Evolutionary conservation across 1,140 invertebrate genomes (phyloP), one percentile per base, ranked within the genome.

Genomic region (Ceratitis capitata): DNA sequence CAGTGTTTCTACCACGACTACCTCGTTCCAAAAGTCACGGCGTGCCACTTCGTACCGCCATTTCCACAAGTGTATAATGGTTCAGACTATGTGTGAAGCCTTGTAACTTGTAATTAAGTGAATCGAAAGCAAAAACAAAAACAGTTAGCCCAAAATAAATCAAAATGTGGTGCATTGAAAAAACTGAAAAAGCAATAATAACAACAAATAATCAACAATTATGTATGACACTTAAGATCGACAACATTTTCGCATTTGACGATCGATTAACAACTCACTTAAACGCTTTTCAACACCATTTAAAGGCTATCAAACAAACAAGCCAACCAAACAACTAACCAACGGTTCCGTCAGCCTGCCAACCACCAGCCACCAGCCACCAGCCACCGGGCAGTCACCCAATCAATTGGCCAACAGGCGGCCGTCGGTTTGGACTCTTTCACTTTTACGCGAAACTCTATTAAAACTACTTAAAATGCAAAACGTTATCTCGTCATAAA

Each of bases 381-480:
- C n/a, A n/a, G n/a, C n/a, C n/a, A n/a, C n/a, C n/a, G n/a, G n/a
- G n/a, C n/a, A n/a, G n/a, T n/a, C n/a, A n/a, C n/a, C n/a, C n/a
- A n/a, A n/a, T n/a, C n/a, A n/a, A n/a, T n/a, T 26, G 58, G 58
- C 23, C 51, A n/a, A 53, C 23, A n/a, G 51, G 19, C 51, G 51
- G 23, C 1, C 23, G 51, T 16, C 10, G 35, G 39, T 45, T 78
- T 45, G 69, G n/a, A 78, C 69, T 78, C 39, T 78, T 78, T 78
- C 69, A 78, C 69, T 78, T 78, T 78, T 78, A 32, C 32, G 61
- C 39, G 42, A 78, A 78, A 78, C 69, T 69, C 32, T 45, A 78
- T 45, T 78, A 78, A 78, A 78, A 78, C 69, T 78, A 78, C 69
- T 78, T 78, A 78, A 78, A 78, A 78, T 78, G 69, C 69, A 78